These are phyloP conservation scores for Drosophila atripex DNA, from an alignment of 2,888 invertebrate genomes.

Conservation along the genomic window DNA sequence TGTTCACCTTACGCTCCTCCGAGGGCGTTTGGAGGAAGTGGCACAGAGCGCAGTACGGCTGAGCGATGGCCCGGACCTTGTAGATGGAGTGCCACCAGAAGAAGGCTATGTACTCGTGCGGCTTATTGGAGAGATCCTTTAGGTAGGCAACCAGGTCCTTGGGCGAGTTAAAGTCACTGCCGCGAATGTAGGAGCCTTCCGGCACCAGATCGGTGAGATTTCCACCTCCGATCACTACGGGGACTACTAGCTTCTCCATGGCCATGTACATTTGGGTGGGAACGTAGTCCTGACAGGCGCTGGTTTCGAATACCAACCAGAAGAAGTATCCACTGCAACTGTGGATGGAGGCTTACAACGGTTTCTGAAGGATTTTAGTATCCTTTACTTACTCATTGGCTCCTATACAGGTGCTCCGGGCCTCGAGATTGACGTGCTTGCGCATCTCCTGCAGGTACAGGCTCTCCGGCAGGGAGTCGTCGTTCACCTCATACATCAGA, in stretches of 20 bases:
- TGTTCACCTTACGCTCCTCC: neutral
- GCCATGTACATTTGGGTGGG: conserved; percentile 85
- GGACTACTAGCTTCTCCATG: conserved; percentile 84
- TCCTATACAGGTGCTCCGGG: conserved; percentile 27
- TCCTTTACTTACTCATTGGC: conserved; percentile 32
- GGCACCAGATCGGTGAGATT: conserved; percentile 86
- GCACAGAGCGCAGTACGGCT: conserved; percentile 66
- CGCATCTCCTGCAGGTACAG: conserved; percentile 50
- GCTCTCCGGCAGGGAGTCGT: conserved; percentile 34
- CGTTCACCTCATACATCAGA: conserved; percentile 42
- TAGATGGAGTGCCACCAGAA: conserved; percentile 85
- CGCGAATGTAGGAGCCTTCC: conserved; percentile 86
- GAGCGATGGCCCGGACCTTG: conserved; percentile 21
- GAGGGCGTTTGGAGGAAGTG: conserved; percentile 30
- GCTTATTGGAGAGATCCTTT: conserved; percentile 76
- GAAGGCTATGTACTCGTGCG: conserved; percentile 86
- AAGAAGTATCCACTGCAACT: conserved; percentile 85
- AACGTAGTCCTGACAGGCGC: conserved; percentile 87
- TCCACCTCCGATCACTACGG: conserved; percentile 87
- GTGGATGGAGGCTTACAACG: neutral
- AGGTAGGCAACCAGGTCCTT: conserved; percentile 85
- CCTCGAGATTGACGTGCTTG: conserved; percentile 34
- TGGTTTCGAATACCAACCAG: conserved; percentile 87
- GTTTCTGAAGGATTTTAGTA: neutral
- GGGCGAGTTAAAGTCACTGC: conserved; percentile 85